Evolutionary conservation across 2,888 invertebrate species (phyloP), one percentile per base, ranked within the genome.

Genomic region (Mythimna ferrago): DNA sequence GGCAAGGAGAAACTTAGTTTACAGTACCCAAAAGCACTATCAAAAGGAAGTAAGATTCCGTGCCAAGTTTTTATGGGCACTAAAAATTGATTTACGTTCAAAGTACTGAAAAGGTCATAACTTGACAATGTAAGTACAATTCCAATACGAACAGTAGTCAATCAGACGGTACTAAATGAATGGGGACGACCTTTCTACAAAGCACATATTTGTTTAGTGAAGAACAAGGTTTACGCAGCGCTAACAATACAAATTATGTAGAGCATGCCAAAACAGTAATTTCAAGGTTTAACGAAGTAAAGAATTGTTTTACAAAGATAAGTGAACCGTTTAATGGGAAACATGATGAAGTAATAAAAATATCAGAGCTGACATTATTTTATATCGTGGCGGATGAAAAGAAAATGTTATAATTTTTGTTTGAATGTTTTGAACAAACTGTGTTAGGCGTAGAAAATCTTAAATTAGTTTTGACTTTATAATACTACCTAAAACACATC

Each of bases 231-330:
- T 67, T 62, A 62, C 21, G 32, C 35, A 71, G 48, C 53, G 68
- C 81, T 74, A 86, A 84, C 84, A 81, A 83, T 69, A 83, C 67
- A 74, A 86, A 84, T 86, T 86, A 86, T 78, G 70, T 84, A 73
- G 82, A 84, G 75, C 84, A 81, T 86, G 81, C 70, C 65, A 78
- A 86, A 84, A 73, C 71, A 81, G 66, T 51, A 71, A 83, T 70
- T 81, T 78, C 86, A 84, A 84, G 84, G 84, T 51, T 77, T 61
- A 66, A 48, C 51, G 41, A 66, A 80, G 66, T 62, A 65, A 44
- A 76, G 41, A 80, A 80, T 60, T 71, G 11, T 65, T 51, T 67
- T 80, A 68, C 70, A 75, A 80, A 70, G 81, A 71, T 56, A 73
- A 73, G 32, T 69, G 56, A 67, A 63, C 38, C 63, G 53, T 72